Evolutionary conservation across 2,113 vertebrate genomes (phyloP), one percentile per base, ranked within the genome.

Genomic region (Seriola quinqueradiata): DNA sequence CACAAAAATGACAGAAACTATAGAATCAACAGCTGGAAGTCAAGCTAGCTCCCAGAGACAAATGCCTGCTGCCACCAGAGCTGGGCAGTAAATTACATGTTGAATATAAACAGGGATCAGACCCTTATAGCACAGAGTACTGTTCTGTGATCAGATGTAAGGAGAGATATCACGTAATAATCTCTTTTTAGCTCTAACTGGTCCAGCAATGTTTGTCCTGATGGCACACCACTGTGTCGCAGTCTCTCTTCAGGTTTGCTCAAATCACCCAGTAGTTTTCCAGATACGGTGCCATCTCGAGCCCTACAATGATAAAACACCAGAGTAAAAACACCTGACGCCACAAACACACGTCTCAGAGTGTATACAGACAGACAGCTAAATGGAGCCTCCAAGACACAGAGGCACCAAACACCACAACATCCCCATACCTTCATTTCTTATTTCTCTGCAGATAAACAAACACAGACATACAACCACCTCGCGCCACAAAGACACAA

Each of bases 381-480:
- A 75, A 78, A 84, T 36, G 69, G 59, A 77, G 75, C 79, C 85
- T 79, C 42, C 77, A 87, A 82, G 88, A 83, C 88, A 68, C 48
- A 36, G 68, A 84, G 83, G 86, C 81, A 86, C 83, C 87, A 84
- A 72, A 79, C 60, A 68, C 64, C 70, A 83, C 74, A 59, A 83
- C 76, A 82, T 68, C 73, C 57, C 67, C 72, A 59, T 44, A 70
- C 68, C 82, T 79, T 82, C 76, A 67, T 75, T 81, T 84, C 73
- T 85, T 85, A 78, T 76, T 70, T 61, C 79, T 66, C 70, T 46
- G 59, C 28, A 79, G 72, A 70, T 81, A 88, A 86, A 91, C 83
- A 91, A 91, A 91, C 83, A 87, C 67, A 91, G 87, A 91, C 87
- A 68, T 77, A 75, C 81, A 86, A 81, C 70, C 75, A 85, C 59